phyloP scores from a whole-genome alignment of 2,113 vertebrate species.

The Psittacula cyanocephala region DNA sequence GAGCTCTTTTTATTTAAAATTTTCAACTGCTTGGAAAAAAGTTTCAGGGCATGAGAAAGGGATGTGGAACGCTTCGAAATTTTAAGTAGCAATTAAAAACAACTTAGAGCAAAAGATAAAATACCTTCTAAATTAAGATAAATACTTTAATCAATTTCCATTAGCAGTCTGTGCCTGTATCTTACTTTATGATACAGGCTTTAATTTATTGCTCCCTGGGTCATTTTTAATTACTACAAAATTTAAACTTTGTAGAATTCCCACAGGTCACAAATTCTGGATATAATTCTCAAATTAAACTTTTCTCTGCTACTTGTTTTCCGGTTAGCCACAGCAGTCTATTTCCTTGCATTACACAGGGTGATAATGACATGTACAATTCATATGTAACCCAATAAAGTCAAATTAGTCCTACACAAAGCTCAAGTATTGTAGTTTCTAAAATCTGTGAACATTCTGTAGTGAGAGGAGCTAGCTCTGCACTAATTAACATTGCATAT shows the following conservation, averaged over 20 bases:
- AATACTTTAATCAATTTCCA: constrained; percentile 19
- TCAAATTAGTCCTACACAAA: neutral
- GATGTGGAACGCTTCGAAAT: neutral
- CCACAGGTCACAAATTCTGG: neutral
- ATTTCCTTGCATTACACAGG: neutral
- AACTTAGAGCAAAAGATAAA: constrained; percentile 21
- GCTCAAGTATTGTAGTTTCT: neutral
- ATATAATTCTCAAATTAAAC: neutral
- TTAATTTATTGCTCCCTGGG: constrained; percentile 2
- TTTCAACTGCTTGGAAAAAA: neutral
- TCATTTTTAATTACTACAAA: constrained; percentile 22
- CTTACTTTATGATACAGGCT: neutral
- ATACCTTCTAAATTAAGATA: constrained; percentile 1
- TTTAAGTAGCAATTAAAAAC: neutral
- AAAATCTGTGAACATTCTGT: neutral
- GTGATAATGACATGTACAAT: neutral
- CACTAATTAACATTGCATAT: neutral
- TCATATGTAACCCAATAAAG: neutral
- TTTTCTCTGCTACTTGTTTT: neutral
- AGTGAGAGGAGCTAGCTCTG: neutral
- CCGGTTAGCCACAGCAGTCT: neutral
- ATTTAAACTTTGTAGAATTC: neutral
- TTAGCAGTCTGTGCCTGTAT: neutral
- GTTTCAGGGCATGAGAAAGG: neutral
- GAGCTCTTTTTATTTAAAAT: neutral